Base-by-base conservation (phyloP, 1,140 invertebrate genomes). In the Pachypeltis micranthus region DNA sequence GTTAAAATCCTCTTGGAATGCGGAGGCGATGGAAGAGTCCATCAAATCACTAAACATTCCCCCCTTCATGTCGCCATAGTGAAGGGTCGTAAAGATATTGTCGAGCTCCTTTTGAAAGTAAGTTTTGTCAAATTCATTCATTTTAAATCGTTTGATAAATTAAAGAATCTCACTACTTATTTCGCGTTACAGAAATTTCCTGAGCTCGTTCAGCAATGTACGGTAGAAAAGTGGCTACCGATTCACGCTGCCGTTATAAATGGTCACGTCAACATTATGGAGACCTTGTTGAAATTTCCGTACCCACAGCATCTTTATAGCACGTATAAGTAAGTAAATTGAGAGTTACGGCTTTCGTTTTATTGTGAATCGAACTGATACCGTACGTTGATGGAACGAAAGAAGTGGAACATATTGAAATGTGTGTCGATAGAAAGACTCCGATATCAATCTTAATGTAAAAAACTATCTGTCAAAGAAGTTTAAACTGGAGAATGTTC, bases 201-300 rank as follows among this genome's bases (percentile, higher is more conserved):
- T 23, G 74, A 79, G 59, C 71, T 85, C 34, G 75, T 82, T 4
- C 77, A 84, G 76, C 82, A 85, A 70, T 79, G 84, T 44, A 97
- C 93, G 0, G 90, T 96, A 1, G 93, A 97, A 72, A 84, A 85
- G 69, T 93, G 92, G 88, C 75, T 96, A 51, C 92, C 94, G 0
- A 79, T 97, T 25, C 95, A 98, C 76, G 92, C 91, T 3, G 91
- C 91, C 31, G 88, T 86, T 65, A 91, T 93, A 63, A 91, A 91
- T 72, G 89, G 89, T 1, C 91, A 96, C 74, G 75, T 84, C 16
- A 69, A 80, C 26, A 76, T 94, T 39, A 78, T 93, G 39, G 86
- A 91, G 44, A 71, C 88, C 21, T 75, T 96, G 1, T 78, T 98
- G 0, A 85, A 88, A 68, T 91, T 85, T 72, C 78, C 85, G 0